Percentiles rank a stretch among this genome's conserved stretches.
Evolutionary conservation across 2,113 vertebrate genomes (phyloP).

Genomic region (Salvelinus sp.): DNA sequence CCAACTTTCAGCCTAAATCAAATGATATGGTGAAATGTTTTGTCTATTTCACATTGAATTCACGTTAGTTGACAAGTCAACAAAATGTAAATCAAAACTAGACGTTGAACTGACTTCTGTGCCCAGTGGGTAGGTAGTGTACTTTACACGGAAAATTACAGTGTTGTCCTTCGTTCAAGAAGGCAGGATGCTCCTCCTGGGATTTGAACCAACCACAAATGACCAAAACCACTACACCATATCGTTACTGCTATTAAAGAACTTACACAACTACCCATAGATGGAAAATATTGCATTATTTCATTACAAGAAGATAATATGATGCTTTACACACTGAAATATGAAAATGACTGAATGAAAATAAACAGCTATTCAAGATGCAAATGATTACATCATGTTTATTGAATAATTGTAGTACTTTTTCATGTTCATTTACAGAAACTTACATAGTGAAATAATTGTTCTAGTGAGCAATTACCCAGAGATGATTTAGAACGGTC

Average conservation of each 20-base stretch:
- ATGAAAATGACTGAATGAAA: constrained; percentile 20
- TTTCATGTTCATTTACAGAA: too few relatives aligned
- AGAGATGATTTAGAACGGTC: neutral
- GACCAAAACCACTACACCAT: constrained; percentile 36
- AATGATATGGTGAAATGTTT: too few relatives aligned
- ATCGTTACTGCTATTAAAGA: constrained; percentile 25
- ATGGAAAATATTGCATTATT: constrained; percentile 26
- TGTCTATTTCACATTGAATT: too few relatives aligned
- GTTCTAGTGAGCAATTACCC: neutral
- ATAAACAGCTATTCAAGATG: too few relatives aligned
- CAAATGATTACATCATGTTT: neutral
- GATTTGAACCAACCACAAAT: constrained; percentile 45
- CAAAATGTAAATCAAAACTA: too few relatives aligned
- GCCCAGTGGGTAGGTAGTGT: constrained; percentile 7
- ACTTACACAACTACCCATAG: constrained; percentile 39
- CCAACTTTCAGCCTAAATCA: too few relatives aligned
- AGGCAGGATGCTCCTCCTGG: constrained; percentile 28
- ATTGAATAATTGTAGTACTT: neutral
- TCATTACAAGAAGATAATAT: constrained; percentile 47
- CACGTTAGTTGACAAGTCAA: too few relatives aligned
- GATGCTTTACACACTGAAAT: neutral
- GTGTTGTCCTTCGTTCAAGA: constrained; percentile 33
- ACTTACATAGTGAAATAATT: neutral
- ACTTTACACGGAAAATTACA: constrained; percentile 49
- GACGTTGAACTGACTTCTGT: too few relatives aligned